Evolutionary conservation across 1,140 invertebrate species (phyloP), one percentile per base, ranked within the genome.

Genomic region (Campoletis sonorensis): DNA sequence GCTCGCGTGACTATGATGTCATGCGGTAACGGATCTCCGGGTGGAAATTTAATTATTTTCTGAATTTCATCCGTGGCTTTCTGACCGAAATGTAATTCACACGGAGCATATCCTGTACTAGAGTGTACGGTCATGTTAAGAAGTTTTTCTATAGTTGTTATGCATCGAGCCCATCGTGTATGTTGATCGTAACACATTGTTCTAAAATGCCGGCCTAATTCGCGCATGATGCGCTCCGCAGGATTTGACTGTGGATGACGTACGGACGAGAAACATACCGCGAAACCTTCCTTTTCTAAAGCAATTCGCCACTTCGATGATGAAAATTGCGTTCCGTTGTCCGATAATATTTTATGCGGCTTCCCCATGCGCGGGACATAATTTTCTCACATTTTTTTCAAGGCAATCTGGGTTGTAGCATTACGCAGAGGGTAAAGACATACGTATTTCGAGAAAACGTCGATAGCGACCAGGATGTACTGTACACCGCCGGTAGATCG

Each of bases 61-160:
- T 33, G 27, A 37, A 82, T 67, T n/a, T 82, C 84, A 71, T 84
- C 84, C 82, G 82, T 40, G 80, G 64, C 70, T 26, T 82, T 67
- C 67, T 58, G 68, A 16, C 91, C 90, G 81, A 84, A 89, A 18
- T 91, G 45, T 0, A 92, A 75, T 78, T 90, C 86, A 73, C 76
- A 86, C 0, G 92, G 91, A 0, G 85, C 85, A 71, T 77, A 88
- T 0, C 87, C 85, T 0, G 88, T 92, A 18, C 83, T 86, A 18
- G 80, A 68, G 81, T 92, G 90, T 16, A 83, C 81, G 10, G 88
- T 84, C 8, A 85, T 85, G 82, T 92, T 92, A 51, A 90, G 87
- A 1, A 87, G 80, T 10, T 81, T 71, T 80, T 89, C 85, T 3
- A 89, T 84, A 13, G 81, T 79, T 8, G 33, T 18, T 11, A 89